Evolutionary conservation across 1,140 invertebrate genomes (phyloP), one percentile per base, ranked within the genome.

Genomic region (Arion vulgaris): DNA sequence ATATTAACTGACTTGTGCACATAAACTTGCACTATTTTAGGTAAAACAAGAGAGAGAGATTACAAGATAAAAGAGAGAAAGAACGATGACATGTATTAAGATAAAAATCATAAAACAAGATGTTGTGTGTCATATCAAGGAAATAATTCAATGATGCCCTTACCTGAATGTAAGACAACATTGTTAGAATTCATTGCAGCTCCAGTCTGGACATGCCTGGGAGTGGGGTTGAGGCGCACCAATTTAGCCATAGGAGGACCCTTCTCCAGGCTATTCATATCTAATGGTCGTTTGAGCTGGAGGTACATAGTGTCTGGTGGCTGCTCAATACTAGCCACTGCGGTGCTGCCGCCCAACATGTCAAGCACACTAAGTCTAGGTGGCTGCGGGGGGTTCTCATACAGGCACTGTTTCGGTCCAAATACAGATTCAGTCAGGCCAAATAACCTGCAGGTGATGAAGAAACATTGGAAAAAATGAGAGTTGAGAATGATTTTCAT

Each of bases 381-480:
- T 62, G 74, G 75, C 19, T 62, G 76, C 19, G 41, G 45, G 0
- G 83, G 82, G 28, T 85, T 84, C 19, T 88, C 87, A 34, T 84
- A 86, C 32, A 87, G 80, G 45, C 87, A 84, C 39, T 87, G 85
- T 74, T 86, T 90, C 19, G 86, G 85, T 36, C 80, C 86, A 80
- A 90, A 91, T n/a, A 91, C 88, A n/a, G 79, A 86, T 80, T 91
- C 89, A 11, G 91, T 91, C 17, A 85, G 84, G 32, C 90, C 90
- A 87, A 91, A 92, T 76, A 92, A 90, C 13, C 90, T 92, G 83
- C 85, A 93, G 78, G 26, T 49, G 19, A 11, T 49, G 45, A 49
- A 49, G 19, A 49, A 49, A 19, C 9, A 49, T 49, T n/a, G n/a
- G n/a, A n/a, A n/a, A n/a, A n/a, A n/a, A n/a, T n/a, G n/a, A n/a